Evolutionary conservation across 53 echinoderm and acorn worm species (phyloP), one percentile per base, ranked within the genome.

Genomic region (Pentamera pediparva): DNA sequence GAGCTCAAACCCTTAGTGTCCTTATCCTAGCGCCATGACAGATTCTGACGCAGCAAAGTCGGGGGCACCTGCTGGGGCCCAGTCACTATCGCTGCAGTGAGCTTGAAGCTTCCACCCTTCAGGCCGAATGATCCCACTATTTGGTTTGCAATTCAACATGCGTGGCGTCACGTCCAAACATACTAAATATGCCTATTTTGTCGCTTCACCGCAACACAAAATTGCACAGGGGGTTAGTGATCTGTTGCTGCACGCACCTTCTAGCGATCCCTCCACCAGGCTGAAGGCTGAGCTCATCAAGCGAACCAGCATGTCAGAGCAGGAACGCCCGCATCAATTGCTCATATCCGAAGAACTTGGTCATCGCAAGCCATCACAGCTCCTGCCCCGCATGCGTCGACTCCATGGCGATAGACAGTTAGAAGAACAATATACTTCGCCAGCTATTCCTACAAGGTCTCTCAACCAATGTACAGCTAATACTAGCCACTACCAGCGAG

Each of bases 171-270:
- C 65, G 1, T 21, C n/a, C 32, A 37, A 86, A 29, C 20, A 51
- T 3, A 64, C 84, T 1, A 41, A 52, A 60, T 86, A 59, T 45
- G 45, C 77, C 2, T 58, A 86, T 35, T 39, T 86, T 65, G 61
- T 86, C 51, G 10, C 69, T 47, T 76, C 87, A 18, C 32, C 78
- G 4, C 82, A 82, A 56, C 82, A 70, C 5, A 71, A 86, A n/a
- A 19, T 81, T 26, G 86, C 86, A 20, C 70, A 69, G 19, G 86
- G 81, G 48, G 82, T 86, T 5, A 32, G 82, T 18, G 86, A 82
- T 21, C 32, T 86, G 11, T 19, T 86, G 28, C 50, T 86, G 3
- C 25, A 55, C 32, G 56, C 41, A 2, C 70, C 79, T 2, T 11
- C 37, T 15, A 2, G 4, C 20, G 32, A 69, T 21, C 37, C 34